These are phyloP conservation scores for Odocoileus virginianus DNA, from an alignment of 2,113 vertebrate genomes.

Conservation along the genomic window DNA sequence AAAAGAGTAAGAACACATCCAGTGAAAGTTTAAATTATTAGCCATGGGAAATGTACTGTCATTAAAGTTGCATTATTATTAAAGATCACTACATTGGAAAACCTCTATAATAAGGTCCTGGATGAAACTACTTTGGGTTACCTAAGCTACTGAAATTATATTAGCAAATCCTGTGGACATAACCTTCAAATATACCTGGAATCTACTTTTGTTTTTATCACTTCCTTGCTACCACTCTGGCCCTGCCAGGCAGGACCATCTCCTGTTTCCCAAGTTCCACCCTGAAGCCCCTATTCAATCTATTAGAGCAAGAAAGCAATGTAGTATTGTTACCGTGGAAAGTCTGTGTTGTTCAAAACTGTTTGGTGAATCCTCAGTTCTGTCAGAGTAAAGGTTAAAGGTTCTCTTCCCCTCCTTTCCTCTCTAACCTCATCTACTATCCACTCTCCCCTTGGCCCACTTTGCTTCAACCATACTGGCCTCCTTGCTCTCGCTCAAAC, in stretches of 20 bases:
- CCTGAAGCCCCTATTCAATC: not conserved
- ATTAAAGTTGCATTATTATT: not conserved
- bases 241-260: not conserved
- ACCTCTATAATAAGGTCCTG: not conserved
- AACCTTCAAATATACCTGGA: constrained; percentile 7
- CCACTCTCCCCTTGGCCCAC: not conserved
- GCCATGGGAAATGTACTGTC: not conserved
- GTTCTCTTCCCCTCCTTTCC: not conserved
- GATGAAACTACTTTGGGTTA: constrained; percentile 9
- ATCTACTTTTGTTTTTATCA: not conserved
- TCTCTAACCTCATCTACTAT: not conserved
- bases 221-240: not conserved
- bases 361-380: not conserved
- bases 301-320: not conserved
- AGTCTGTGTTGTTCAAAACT: not conserved
- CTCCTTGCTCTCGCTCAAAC: not conserved
- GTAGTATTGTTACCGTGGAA: not conserved
- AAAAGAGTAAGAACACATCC: constrained; percentile 8
- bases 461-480: not conserved
- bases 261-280: not conserved
- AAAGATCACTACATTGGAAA: not conserved
- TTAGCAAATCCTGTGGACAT: constrained; percentile 26
- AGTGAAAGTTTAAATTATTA: constrained; percentile 14
- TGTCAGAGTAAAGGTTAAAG: not conserved
- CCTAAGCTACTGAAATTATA: not conserved